Evolutionary conservation across 1,140 invertebrate species (phyloP), one percentile per base, ranked within the genome.

Genomic region (Drosophila murphyi): DNA sequence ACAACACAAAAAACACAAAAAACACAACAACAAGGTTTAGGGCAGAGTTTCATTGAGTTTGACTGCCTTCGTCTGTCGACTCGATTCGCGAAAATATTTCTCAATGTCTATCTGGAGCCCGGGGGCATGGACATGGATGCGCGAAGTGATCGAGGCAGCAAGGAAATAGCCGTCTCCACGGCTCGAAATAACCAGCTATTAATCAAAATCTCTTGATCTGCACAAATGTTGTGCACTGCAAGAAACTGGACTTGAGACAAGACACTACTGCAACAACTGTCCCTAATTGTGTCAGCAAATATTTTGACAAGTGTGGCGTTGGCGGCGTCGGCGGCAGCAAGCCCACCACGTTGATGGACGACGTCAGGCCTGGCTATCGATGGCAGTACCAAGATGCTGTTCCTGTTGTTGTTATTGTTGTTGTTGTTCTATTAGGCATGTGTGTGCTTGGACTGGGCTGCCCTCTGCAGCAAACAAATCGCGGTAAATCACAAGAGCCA

Each of bases 171-270:
- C 59, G 51, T 34, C 57, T 67, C 35, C 35, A 50, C 68, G 10
- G 39, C 10, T 43, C 62, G 67, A 75, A 78, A 70, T 74, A 80
- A 89, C 85, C 78, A 90, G 60, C 85, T 89, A 89, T 89, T 89
- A 89, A 89, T 89, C 85, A 89, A 89, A 89, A 89, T 89, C 85
- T 89, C 85, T 85, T 89, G 85, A 89, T 89, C 85, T 89, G 68
- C 74, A 72, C 78, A 71, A 78, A 85, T 69, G 71, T 4, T 62
- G 28, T 89, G 57, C 85, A 89, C 85, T 89, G 85, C 52, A 51
- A 89, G 65, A 88, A 88, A 78, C 28, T 12, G 3, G 4, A 5
- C 6, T 0, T 12, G 28, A 37, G 37, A 5, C 48, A 31, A 54
- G 28, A 5, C 32, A 41, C n/a, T 3, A 4, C 43, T 39, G 39